Base-by-base conservation (phyloP, 2,888 invertebrate genomes). In the Phragmatobia fuliginosa region DNA sequence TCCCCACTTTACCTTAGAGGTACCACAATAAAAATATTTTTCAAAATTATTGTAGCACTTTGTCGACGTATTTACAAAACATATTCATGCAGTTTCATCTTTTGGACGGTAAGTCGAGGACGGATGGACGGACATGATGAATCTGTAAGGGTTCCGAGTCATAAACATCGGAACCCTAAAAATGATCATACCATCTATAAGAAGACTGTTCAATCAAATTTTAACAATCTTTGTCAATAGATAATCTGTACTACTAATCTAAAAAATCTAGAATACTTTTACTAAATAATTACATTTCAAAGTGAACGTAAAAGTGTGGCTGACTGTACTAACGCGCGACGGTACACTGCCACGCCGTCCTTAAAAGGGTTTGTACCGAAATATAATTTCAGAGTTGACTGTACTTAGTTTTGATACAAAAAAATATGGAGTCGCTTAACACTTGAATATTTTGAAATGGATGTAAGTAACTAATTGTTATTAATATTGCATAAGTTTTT, bases 351-450 rank as follows among this genome's bases (percentile, higher is more conserved):
- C 76, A 61, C 75, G 75, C 67, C 77, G 66, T 78, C 82, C 84
- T 85, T 82, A 86, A 85, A 85, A 84, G 87, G 86, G 84, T 83
- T 83, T 82, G 79, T 74, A 79, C 79, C 81, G 76, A 83, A 84
- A 81, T 80, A 83, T 83, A 83, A 86, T 87, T 86, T 86, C 72
- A 80, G 79, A 82, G 84, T 83, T 82, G 83, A 84, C 88, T 86
- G 88, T 87, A 87, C 88, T 84, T 84, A 81, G 75, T 84, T 84
- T 82, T 73, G 36, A 80, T 71, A 79, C 41, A 72, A 28, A 73
- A 79, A 79, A 65, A 38, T 8, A 18, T 75, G n/a, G 83, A 77
- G 79, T 67, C 63, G 64, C 0, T 65, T 68, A 1, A 21, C 28
- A 56, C 25, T 28, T 16, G 16, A 56, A 28, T 28, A 28, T 56